Percentiles rank a stretch among this genome's conserved stretches.
These are phyloP conservation scores for Helobdella robusta DNA, from an alignment of 2,888 invertebrate genomes.

Conservation along the genomic window DNA sequence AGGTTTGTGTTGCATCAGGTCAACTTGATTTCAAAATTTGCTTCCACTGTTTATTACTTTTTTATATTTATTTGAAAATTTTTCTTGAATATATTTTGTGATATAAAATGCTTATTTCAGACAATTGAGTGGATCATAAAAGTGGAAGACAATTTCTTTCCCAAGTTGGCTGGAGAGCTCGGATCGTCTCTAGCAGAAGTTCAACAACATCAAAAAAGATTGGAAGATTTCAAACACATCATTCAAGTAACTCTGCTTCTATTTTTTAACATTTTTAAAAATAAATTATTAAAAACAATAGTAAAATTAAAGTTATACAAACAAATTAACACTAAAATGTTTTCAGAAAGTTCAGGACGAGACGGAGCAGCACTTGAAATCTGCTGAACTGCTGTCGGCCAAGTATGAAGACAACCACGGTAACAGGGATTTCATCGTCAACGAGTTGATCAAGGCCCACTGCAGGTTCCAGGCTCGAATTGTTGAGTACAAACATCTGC, in stretches of 20 bases:
- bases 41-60: no score
- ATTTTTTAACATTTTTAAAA: background rate
- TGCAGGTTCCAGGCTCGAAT: conserved; percentile 60
- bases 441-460: conserved; percentile 60
- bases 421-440: conserved; percentile 57
- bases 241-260: conserved; percentile 40
- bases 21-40: no score
- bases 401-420: conserved; percentile 55
- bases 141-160: conserved; percentile 65
- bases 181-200: conserved; percentile 53
- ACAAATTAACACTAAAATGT: background rate
- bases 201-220: conserved; percentile 41
- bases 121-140: conserved; percentile 51
- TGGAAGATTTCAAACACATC: conserved; percentile 46
- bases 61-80: no score
- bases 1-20: conserved; percentile 51
- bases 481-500: conserved; percentile 62
- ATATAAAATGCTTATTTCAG: conserved; percentile 43
- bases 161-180: conserved; percentile 61
- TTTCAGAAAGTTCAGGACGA: conserved; percentile 52
- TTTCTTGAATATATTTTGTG: no score
- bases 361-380: conserved; percentile 58
- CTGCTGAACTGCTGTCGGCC: conserved; percentile 59
- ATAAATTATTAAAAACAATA: background rate
- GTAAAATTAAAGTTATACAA: background rate